Conservation (phyloP, 2,888 invertebrate species). For the Sesamia inferens region DNA sequence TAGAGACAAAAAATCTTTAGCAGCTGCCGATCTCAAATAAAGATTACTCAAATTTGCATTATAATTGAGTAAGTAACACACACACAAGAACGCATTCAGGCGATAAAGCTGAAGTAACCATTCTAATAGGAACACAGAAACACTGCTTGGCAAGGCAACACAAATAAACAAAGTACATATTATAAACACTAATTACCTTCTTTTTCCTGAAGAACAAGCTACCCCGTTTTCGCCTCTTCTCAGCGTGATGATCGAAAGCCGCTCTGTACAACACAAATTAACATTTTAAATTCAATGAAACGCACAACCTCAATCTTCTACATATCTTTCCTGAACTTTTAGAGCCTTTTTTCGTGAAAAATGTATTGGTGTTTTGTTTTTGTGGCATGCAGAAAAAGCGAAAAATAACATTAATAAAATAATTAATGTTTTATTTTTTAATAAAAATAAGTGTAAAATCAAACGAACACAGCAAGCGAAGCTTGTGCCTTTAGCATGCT, state of each 20-base stretch:
- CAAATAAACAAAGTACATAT: slow-evolving; percentile 10
- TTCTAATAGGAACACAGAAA: slow-evolving; percentile 4
- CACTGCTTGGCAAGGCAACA: slow-evolving; percentile 22
- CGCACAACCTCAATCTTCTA: background rate
- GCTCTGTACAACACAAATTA: slow-evolving; percentile 81
- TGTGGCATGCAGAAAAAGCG: slow-evolving; percentile 61
- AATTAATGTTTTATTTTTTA: slow-evolving; percentile 41
- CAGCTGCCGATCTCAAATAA: background rate
- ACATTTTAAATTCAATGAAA: slow-evolving; percentile 7
- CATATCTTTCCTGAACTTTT: background rate
- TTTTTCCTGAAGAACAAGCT: slow-evolving; percentile 98
- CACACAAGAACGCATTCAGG: slow-evolving; percentile 15
- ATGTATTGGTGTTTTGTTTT: slow-evolving; percentile 42
- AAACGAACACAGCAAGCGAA: slow-evolving; percentile 72
- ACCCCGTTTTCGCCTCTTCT: slow-evolving; percentile 96
- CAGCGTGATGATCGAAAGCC: slow-evolving; percentile 93
- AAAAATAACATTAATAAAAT: slow-evolving; percentile 55
- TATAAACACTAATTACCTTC: slow-evolving; percentile 88
- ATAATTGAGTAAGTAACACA: slow-evolving; percentile 4
- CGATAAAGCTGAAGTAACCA: slow-evolving; percentile 13
- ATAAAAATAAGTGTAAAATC: slow-evolving; percentile 59
- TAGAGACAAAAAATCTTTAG: too few relatives aligned
- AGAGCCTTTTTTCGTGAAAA: slow-evolving; percentile 14
- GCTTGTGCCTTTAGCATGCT: slow-evolving; percentile 73
- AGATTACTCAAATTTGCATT: background rate